These are phyloP conservation scores for Hirudinaria manillensis DNA, from an alignment of 2,888 invertebrate species.

Conservation along the genomic window DNA sequence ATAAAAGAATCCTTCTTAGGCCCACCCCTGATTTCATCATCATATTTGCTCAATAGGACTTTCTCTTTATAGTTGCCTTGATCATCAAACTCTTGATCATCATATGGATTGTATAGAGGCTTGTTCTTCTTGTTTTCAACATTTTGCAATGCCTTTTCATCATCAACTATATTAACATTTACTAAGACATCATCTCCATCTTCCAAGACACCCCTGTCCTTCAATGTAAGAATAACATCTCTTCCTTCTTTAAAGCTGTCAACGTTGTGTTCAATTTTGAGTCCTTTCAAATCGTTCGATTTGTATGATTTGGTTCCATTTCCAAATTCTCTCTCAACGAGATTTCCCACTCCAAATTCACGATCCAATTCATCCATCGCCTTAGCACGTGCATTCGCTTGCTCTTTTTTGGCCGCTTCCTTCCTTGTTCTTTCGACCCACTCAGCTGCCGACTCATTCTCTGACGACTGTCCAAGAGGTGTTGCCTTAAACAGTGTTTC, in stretches of 20 bases:
- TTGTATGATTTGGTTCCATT: slow-evolving; percentile 60
- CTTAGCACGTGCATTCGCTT: slow-evolving; percentile 81
- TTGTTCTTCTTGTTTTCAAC: slow-evolving; percentile 76
- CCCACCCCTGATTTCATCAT: slow-evolving; percentile 77
- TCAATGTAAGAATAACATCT: slow-evolving; percentile 80
- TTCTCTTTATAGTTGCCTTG: slow-evolving; percentile 60
- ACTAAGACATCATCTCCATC: slow-evolving; percentile 78
- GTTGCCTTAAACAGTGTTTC: slow-evolving; percentile 58
- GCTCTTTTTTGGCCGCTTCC: slow-evolving; percentile 70
- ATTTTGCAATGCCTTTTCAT: slow-evolving; percentile 61
- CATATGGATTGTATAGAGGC: slow-evolving; percentile 67
- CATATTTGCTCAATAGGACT: slow-evolving; percentile 80
- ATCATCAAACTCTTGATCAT: slow-evolving; percentile 66
- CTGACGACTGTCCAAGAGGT: slow-evolving; percentile 56
- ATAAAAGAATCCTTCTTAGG: slow-evolving; percentile 66
- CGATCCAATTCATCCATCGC: slow-evolving; percentile 88
- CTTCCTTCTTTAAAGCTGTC: slow-evolving; percentile 69
- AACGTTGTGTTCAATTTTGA: slow-evolving; percentile 76
- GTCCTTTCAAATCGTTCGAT: slow-evolving; percentile 68
- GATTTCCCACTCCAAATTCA: slow-evolving; percentile 80
- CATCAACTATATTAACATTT: slow-evolving; percentile 59
- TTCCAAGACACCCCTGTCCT: slow-evolving; percentile 79
- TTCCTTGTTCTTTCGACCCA: slow-evolving; percentile 81
- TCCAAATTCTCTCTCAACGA: slow-evolving; percentile 72
- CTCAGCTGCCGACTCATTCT: slow-evolving; percentile 62